Evolutionary conservation across 2,888 invertebrate species (phyloP).

Genomic region (Ametastegia equiseti): DNA sequence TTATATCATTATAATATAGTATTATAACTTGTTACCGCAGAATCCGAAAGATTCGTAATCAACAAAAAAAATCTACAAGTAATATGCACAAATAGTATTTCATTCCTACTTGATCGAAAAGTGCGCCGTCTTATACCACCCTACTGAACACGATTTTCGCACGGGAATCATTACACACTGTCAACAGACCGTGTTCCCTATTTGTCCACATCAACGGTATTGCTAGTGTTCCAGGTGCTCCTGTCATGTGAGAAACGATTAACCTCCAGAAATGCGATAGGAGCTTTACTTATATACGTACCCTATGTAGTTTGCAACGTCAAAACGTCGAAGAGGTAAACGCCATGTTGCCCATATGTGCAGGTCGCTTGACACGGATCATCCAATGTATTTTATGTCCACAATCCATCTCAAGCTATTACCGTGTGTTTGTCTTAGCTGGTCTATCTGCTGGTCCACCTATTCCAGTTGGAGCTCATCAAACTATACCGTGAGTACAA

Average conservation of each 20-base stretch:
- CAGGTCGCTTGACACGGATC: neutral
- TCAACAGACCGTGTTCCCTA: conserved; percentile 6
- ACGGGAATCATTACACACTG: conserved; percentile 2
- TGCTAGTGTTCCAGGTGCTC: conserved; percentile 36
- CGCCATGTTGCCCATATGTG: neutral
- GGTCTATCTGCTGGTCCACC: neutral
- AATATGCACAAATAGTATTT: too few relatives aligned
- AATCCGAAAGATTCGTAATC: too few relatives aligned
- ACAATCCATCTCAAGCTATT: conserved; percentile 21
- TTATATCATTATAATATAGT: too few relatives aligned
- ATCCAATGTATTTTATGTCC: conserved; percentile 13
- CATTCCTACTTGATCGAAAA: too few relatives aligned
- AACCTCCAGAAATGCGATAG: neutral
- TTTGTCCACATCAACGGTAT: conserved; percentile 19
- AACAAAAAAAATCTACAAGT: too few relatives aligned
- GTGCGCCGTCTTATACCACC: too few relatives aligned
- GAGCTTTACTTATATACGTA: neutral
- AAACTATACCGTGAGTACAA: conserved; percentile 20
- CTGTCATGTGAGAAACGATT: conserved; percentile 35
- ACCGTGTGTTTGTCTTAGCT: neutral
- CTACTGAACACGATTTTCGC: neutral
- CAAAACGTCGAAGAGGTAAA: conserved; percentile 5
- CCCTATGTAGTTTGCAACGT: neutral
- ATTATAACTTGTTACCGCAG: too few relatives aligned
- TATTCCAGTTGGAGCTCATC: neutral